Base-by-base conservation (phyloP, 2,888 invertebrate genomes). In the Agrenia bidenticulata region DNA sequence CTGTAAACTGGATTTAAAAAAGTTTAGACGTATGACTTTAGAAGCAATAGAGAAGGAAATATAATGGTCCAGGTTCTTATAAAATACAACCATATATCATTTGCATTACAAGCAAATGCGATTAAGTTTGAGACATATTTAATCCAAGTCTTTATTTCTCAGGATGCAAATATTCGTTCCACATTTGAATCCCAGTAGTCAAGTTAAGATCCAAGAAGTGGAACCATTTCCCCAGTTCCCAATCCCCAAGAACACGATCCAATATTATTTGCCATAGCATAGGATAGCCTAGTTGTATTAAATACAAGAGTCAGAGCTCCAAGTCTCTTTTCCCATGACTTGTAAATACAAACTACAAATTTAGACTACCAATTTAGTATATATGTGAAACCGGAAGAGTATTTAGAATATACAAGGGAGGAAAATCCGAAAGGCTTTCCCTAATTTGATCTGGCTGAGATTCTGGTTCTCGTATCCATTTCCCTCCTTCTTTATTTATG, bases 111-210 rank as follows among this genome's bases (percentile, higher is more conserved):
- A 32, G 5, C 11, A 32, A 4, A 32, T 32, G 32, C 32, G 5
- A 32, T 32, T 32, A 32, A 32, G 32, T 7, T 32, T 32, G 32
- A 11, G 32, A 32, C 32, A 32, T 32, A 4, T 32, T 32, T 32
- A 32, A 32, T 32, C 32, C 32, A 45, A 45, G 45, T 45, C 45
- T 45, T 45, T 45, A 45, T 45, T 45, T 15, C 45, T 45, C n/a
- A 9, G n/a, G 5, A 32, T 45, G 45, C 45, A 15, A 45, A 45
- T 5, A 45, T 32, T 32, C 32, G 32, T 4, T 15, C n/a, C 17
- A 45, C n/a, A 45, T 45, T 15, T 5, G n/a, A 45, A 45, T 45
- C 45, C 45, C 45, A 45, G 45, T 45, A 45, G 45, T 45, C 17
- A 45, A 45, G 45, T 45, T 45, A 45, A 45, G 19, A 45, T 11